These are phyloP conservation scores for Apis laboriosa DNA, from an alignment of 1,140 invertebrate species.

Conservation along the genomic window DNA sequence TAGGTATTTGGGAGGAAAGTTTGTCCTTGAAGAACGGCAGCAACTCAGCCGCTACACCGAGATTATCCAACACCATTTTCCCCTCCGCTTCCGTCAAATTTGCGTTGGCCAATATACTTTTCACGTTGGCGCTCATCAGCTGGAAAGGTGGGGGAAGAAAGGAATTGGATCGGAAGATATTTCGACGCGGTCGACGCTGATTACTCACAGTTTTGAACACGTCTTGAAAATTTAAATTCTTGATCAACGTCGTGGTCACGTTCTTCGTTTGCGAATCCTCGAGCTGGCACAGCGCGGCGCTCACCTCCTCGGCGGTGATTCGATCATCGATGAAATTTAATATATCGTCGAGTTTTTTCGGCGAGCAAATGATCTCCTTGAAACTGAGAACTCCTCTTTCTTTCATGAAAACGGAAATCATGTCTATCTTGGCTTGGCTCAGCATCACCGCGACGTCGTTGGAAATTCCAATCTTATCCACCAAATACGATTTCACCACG, in stretches of 20 bases:
- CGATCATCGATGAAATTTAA: constrained; percentile 66
- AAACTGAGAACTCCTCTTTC: constrained; percentile 69
- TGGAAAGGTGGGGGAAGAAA: constrained; percentile 41
- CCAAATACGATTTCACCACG: constrained; percentile 68
- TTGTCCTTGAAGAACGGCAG: constrained; percentile 78
- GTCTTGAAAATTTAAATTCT: constrained; percentile 81
- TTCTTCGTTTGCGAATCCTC: constrained; percentile 76
- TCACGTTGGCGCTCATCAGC: constrained; percentile 77
- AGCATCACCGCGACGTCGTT: constrained; percentile 65
- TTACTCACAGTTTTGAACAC: constrained; percentile 79
- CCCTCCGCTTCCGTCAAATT: constrained; percentile 80
- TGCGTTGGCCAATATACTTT: constrained; percentile 79
- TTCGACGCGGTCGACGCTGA: background rate
- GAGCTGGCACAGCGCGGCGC: constrained; percentile 79
- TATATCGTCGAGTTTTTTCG: constrained; percentile 71
- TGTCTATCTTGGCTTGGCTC: constrained; percentile 73
- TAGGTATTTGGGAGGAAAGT: constrained; percentile 58
- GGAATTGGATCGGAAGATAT: background rate
- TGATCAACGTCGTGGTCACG: constrained; percentile 77
- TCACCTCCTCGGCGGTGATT: constrained; percentile 72
- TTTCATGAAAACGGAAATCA: constrained; percentile 75
- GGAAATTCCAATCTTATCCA: constrained; percentile 68
- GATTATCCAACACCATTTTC: constrained; percentile 75
- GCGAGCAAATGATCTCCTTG: constrained; percentile 75
- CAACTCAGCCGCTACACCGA: constrained; percentile 77